Conservation (phyloP, 2,888 invertebrate genomes). For the Drosophila cognata region DNA sequence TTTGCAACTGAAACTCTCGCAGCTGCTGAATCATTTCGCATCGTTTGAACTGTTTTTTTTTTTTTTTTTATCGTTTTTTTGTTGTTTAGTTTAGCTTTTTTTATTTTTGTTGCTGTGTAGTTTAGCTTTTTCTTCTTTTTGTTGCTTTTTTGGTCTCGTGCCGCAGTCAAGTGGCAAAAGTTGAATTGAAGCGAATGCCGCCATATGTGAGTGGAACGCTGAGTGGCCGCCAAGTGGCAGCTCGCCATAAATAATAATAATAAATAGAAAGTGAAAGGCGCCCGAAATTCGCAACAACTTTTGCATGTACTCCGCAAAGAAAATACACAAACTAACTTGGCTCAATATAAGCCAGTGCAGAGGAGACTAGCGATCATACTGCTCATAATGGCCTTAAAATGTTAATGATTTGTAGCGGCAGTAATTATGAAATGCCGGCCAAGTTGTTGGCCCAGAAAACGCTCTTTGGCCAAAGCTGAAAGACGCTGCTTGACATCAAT, state of each 20-base stretch:
- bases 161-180: slow-evolving; percentile 57
- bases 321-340: slow-evolving; percentile 15
- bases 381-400: slow-evolving; percentile 32
- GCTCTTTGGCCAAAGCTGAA: slow-evolving; percentile 38
- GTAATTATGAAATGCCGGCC: slow-evolving; percentile 45
- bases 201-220: slow-evolving; percentile 34
- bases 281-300: slow-evolving; percentile 34
- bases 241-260: slow-evolving; percentile 15
- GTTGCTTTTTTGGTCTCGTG: slow-evolving; percentile 47
- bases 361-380: slow-evolving; percentile 9
- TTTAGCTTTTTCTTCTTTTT: not conserved
- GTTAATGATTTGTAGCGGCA: slow-evolving; percentile 46
- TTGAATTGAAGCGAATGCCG: slow-evolving; percentile 41
- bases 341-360: slow-evolving; percentile 19
- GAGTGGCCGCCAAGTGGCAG: slow-evolving; percentile 27
- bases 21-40: slow-evolving; percentile 44
- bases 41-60: slow-evolving; percentile 13
- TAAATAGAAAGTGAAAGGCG: slow-evolving; percentile 61
- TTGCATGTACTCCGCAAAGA: slow-evolving; percentile 39
- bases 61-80: not conserved
- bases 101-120: slow-evolving; percentile 1
- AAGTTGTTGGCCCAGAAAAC: slow-evolving; percentile 50
- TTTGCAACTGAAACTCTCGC: slow-evolving; percentile 36
- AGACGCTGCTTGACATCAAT: slow-evolving; percentile 60
- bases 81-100: slow-evolving; percentile 5